Evolutionary conservation across 2,888 invertebrate genomes (phyloP).

Genomic region (Agrypnus murinus): DNA sequence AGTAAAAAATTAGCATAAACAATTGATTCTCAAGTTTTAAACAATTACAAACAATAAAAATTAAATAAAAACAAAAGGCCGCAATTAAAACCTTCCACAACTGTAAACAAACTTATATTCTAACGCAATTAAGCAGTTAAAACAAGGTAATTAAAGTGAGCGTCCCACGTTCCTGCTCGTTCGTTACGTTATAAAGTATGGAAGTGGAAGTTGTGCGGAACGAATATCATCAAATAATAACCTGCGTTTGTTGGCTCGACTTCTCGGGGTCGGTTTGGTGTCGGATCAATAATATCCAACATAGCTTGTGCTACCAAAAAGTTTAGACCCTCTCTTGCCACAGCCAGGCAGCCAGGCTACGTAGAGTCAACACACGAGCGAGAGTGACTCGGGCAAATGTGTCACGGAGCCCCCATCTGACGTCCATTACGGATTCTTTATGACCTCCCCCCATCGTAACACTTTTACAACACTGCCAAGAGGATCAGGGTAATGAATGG

Average conservation of each 20-base stretch:
- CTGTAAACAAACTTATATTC: background rate
- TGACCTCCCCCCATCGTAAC: slow-evolving; percentile 64
- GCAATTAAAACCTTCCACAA: background rate
- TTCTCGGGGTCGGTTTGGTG: slow-evolving; percentile 33
- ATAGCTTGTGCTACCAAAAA: slow-evolving; percentile 6
- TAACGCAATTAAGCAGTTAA: slow-evolving; percentile 22
- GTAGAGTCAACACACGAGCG: background rate
- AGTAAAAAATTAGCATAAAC: no score
- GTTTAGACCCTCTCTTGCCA: background rate
- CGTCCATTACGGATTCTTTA: slow-evolving; percentile 70
- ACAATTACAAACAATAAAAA: background rate
- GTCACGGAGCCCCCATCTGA: slow-evolving; percentile 53
- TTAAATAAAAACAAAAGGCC: slow-evolving; percentile 8
- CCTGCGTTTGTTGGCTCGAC: background rate
- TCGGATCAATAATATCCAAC: slow-evolving; percentile 15
- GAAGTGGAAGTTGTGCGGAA: slow-evolving; percentile 27
- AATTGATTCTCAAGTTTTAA: no score
- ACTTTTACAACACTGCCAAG: slow-evolving; percentile 41
- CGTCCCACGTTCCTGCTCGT: slow-evolving; percentile 11
- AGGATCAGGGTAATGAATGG: slow-evolving; percentile 51
- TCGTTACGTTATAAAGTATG: slow-evolving; percentile 1
- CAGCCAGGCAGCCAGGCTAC: background rate
- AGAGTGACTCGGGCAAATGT: slow-evolving; percentile 31
- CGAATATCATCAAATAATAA: slow-evolving; percentile 38
- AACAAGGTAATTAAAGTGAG: slow-evolving; percentile 26